Evolutionary conservation across 2,888 invertebrate species (phyloP).

Genomic region (Habrosyne pyritoides): DNA sequence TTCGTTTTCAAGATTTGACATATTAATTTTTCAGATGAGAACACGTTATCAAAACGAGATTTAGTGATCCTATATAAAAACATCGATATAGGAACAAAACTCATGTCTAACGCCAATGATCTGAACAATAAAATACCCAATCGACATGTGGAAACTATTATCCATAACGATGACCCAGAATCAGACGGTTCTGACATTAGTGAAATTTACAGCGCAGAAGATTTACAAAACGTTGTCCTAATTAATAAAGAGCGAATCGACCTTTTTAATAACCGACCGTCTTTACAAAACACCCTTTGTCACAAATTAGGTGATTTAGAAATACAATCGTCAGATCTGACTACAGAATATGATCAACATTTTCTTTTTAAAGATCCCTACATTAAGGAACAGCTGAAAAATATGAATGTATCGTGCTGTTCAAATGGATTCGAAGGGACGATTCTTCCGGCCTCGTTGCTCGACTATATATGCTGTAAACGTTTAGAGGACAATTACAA

Average conservation of each 20-base stretch:
- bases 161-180: conserved; percentile 62
- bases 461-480: conserved; percentile 72
- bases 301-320: conserved; percentile 62
- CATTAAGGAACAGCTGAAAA: conserved; percentile 57
- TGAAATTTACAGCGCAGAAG: conserved; percentile 59
- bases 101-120: conserved; percentile 49
- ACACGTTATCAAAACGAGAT: conserved; percentile 57
- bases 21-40: conserved; percentile 39
- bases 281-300: conserved; percentile 58
- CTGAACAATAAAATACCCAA: conserved; percentile 47
- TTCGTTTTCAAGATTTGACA: neutral
- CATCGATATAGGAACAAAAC: conserved; percentile 60
- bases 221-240: conserved; percentile 51
- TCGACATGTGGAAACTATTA: conserved; percentile 66
- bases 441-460: conserved; percentile 57
- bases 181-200: conserved; percentile 62
- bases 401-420: conserved; percentile 41
- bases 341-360: conserved; percentile 47
- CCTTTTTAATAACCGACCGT: conserved; percentile 48
- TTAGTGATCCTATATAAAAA: conserved; percentile 72
- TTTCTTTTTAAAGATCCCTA: conserved; percentile 58
- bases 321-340: conserved; percentile 47
- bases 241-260: conserved; percentile 66
- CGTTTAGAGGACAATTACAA: conserved; percentile 68
- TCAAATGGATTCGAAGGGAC: conserved; percentile 39